A percentile compares a stretch with the other conserved stretches of the same genome.
Conservation (phyloP, 1,140 invertebrate genomes). For the Zaprionus nigranus region DNA sequence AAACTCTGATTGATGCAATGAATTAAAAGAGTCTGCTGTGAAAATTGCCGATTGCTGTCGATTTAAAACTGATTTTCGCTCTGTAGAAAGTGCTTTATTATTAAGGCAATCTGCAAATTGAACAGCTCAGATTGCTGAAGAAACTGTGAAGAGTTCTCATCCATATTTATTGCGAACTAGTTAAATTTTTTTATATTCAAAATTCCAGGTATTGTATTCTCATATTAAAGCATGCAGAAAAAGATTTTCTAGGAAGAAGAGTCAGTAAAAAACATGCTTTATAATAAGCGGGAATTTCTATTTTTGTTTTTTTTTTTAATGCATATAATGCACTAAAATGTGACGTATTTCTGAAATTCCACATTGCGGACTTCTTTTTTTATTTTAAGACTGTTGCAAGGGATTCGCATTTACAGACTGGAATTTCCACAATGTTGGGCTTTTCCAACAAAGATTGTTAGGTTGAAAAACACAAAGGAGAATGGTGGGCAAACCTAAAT, state of each 20-base stretch:
- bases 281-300: not conserved
- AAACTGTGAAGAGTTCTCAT: too few relatives aligned
- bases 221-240: too few relatives aligned
- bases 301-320: too few relatives aligned
- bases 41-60: slow-evolving; percentile 1
- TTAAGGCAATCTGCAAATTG: not conserved
- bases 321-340: too few relatives aligned
- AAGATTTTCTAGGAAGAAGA: too few relatives aligned
- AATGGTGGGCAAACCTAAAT: not conserved
- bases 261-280: not conserved
- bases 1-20: not conserved
- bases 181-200: too few relatives aligned
- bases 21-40: too few relatives aligned
- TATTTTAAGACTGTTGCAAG: not conserved
- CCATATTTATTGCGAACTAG: too few relatives aligned
- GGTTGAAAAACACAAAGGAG: not conserved
- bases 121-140: too few relatives aligned
- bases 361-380: not conserved
- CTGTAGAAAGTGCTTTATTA: not conserved
- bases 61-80: slow-evolving; percentile 3
- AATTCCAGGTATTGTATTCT: too few relatives aligned
- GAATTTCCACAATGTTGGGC: not conserved
- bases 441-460: not conserved
- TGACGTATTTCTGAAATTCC: too few relatives aligned
- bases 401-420: not conserved